Base-by-base conservation (phyloP, 2,888 invertebrate species). In the Himalopsyche anomala region DNA sequence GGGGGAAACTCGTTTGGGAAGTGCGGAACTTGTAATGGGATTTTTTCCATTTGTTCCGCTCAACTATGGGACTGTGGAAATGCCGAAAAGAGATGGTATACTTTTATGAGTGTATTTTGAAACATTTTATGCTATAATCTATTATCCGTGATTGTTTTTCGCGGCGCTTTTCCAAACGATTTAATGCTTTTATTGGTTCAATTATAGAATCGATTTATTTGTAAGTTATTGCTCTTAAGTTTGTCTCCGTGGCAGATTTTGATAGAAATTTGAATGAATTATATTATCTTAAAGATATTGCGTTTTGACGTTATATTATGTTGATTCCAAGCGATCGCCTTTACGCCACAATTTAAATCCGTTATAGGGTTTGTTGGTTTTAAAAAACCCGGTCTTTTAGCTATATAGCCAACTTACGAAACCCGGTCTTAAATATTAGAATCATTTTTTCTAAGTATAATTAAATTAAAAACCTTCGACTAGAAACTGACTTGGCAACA, bases 11-110 rank as follows among this genome's bases (percentile, higher is more conserved):
- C 88, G 87, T 84, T 87, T 51, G 82, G 69, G 83, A 87, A 88
- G 87, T 86, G 87, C 83, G 85, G 85, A 88, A 88, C 87, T 88
- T 87, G 88, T 88, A 88, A 88, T 88, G 84, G 88, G 87, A 86
- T 88, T 88, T 88, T 88, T 88, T 88, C 87, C 87, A 81, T 87
- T 87, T 85, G 84, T 85, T 80, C 81, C 80, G 82, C 81, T 80
- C 81, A 80, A 84, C 62, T 74, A 82, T 83, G 84, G 84, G 84
- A 28, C 45, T 28, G 81, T n/a, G 80, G 86, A 56, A 38, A 51
- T 38, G 86, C 80, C 85, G 80, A 82, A 82, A 82, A 62, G 86
- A 81, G 83, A 86, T 51, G 82, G 83, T 54, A 74, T 69, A 51
- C 84, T 81, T 84, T 86, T 84, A 86, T 84, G 86, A 84, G 85